Evolutionary conservation across 2,888 invertebrate genomes (phyloP), one percentile per base, ranked within the genome.

Genomic region (Drosophila testacea): DNA sequence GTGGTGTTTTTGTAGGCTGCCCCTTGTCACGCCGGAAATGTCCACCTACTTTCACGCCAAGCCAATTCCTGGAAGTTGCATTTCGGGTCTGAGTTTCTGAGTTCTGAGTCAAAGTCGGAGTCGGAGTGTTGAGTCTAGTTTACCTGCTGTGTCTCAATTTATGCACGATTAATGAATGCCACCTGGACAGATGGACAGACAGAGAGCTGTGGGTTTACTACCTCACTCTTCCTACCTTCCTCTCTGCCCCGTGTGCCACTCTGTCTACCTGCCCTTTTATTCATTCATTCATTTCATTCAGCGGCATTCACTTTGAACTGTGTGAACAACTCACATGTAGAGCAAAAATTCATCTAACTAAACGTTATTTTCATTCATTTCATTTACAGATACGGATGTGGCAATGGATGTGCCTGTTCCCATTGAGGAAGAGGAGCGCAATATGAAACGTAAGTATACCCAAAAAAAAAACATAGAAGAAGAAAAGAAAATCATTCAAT

Each of bases 371-470:
- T 30, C 30, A 41, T 61, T 44, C 57, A 27, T 65, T 44, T 47
- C 30, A 42, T 48, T 95, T 95, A 38, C 94, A 96, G 96, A 95
- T 91, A 95, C 95, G 61, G 96, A 96, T 90, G 93, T 95, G 72
- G 94, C 95, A 52, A 95, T 96, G 93, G 96, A 96, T 92, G 94
- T 95, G 85, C 95, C 96, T 50, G 94, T 94, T 62, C 94, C 94
- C 52, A 93, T 94, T 65, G 95, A 96, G 69, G 95, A 95, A 80
- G 95, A 95, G 87, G 97, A 97, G 92, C 95, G 95, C 88, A 96
- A 95, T 91, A 94, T 95, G 93, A 96, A 96, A 95, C 96, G 97
- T 97, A 94, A 95, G 95, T 93, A 44, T 39, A 51, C 5, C 10
- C 39, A 42, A 36, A 5, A 51, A 51, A 9, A 9, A 48, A 16